Evolutionary conservation across 2,888 invertebrate species (phyloP), one percentile per base, ranked within the genome.

Genomic region (Luperina testacea): DNA sequence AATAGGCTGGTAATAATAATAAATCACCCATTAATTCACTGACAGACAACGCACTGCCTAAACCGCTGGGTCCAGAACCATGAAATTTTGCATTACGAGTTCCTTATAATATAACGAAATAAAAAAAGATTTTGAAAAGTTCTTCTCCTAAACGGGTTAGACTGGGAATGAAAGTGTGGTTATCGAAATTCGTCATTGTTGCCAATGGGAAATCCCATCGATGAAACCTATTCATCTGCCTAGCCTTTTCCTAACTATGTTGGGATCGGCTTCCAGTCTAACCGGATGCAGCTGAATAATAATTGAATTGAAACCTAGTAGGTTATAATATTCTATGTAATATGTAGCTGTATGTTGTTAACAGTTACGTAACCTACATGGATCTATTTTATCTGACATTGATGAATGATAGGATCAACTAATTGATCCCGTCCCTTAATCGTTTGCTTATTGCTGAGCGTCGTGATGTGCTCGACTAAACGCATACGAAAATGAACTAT

Each of bases 351-450:
- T 67, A 9, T 9, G 15, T 17, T 42, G 65, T n/a, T 42, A 42
- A n/a, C 15, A n/a, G 15, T 42, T 67, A 67, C n/a, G 17, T 68
- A 3, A 17, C n/a, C 17, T 11, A n/a, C 17, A 45, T 17, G 9
- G n/a, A 68, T 45, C n/a, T 27, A 45, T n/a, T 68, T 68, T 45
- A 67, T 9, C n/a, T n/a, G 45, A 45, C 67, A 68, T 27, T 68
- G 45, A 45, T 27, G 67, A 68, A 68, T 68, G 42, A 42, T 42
- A n/a, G 17, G n/a, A 27, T 68, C 45, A n/a, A 27, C 17, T 45
- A 67, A 42, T 42, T 42, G 42, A 42, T 42, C 2, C 8, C 65
- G 1, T 64, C 11, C 11, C 24, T 8, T 24, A 42, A 24, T 24
- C 38, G 65, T 15, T 42, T 42, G 15, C 42, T 67, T 42, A 67